These are phyloP conservation scores for Sciurus niger DNA, from an alignment of 2,113 vertebrate genomes.

Conservation along the genomic window DNA sequence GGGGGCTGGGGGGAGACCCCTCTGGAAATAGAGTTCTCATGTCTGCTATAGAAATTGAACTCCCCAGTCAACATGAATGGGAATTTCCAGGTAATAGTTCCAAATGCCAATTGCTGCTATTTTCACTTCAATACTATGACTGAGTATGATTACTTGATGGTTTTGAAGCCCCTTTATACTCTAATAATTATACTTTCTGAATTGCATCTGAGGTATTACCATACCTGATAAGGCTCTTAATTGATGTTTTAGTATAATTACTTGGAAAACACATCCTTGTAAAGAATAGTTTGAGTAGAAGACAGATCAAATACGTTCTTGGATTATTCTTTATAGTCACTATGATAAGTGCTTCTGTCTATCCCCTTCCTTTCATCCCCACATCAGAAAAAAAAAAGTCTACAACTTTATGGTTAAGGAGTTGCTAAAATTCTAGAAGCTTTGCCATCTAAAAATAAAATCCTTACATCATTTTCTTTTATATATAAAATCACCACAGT, in stretches of 20 bases:
- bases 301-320: background rate
- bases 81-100: background rate
- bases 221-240: slow-evolving; percentile 61
- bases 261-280: slow-evolving; percentile 25
- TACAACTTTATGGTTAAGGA: background rate
- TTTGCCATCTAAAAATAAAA: background rate
- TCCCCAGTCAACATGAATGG: background rate
- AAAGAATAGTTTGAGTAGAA: slow-evolving; percentile 57
- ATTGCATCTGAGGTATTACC: slow-evolving; percentile 58
- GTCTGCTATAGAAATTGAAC: slow-evolving; percentile 25
- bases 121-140: slow-evolving; percentile 34
- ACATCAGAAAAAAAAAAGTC: background rate
- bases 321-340: background rate
- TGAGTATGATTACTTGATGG: slow-evolving; percentile 27
- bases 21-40: slow-evolving; percentile 48
- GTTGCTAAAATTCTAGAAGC: background rate
- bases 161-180: slow-evolving; percentile 9
- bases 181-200: slow-evolving; percentile 33
- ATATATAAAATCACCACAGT: background rate
- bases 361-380: background rate
- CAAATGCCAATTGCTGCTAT: slow-evolving; percentile 20
- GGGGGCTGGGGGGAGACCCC: background rate
- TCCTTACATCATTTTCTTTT: background rate
- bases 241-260: slow-evolving; percentile 60
- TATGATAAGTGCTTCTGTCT: background rate